Percentiles rank a stretch among this genome's conserved stretches.
phyloP scores from a whole-genome alignment of 2,888 invertebrate species.

The Spicauda simplicius region DNA sequence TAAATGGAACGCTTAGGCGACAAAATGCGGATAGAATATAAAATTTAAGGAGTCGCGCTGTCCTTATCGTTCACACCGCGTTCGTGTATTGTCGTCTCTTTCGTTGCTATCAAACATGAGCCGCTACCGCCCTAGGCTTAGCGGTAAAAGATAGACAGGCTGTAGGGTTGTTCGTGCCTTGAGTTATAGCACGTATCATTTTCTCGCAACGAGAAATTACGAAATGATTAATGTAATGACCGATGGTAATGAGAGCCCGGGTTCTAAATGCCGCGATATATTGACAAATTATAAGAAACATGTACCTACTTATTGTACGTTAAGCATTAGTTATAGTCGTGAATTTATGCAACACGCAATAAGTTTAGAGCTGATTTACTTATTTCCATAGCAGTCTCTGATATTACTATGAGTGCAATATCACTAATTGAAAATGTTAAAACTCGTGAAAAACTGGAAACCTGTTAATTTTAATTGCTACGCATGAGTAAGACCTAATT shows the following conservation, averaged over 20 bases:
- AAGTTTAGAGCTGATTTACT: no score
- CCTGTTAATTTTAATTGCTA: no score
- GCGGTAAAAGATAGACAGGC: slow-evolving; percentile 81
- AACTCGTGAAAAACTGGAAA: no score
- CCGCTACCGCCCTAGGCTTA: slow-evolving; percentile 81
- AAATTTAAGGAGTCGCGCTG: slow-evolving; percentile 75
- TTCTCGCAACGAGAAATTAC: slow-evolving; percentile 63
- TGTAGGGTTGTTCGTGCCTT: slow-evolving; percentile 65
- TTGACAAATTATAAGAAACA: neutral
- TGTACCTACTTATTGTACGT: neutral
- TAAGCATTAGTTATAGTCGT: no score
- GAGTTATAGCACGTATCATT: slow-evolving; percentile 60
- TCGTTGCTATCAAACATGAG: slow-evolving; percentile 74
- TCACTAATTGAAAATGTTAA: no score
- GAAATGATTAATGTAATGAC: slow-evolving; percentile 59
- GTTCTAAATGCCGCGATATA: neutral
- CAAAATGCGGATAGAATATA: slow-evolving; percentile 85
- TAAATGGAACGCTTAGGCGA: slow-evolving; percentile 85
- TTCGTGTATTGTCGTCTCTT: slow-evolving; percentile 59
- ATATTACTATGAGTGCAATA: no score
- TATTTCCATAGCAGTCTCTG: no score
- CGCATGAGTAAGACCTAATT: no score
- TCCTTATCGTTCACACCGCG: slow-evolving; percentile 61
- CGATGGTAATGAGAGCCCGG: slow-evolving; percentile 17
- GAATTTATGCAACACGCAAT: no score